A percentile compares a stretch with the other conserved stretches of the same genome.
These are phyloP conservation scores for Prionace glauca DNA, from an alignment of 2,797 vertebrate genomes.

Conservation along the genomic window DNA sequence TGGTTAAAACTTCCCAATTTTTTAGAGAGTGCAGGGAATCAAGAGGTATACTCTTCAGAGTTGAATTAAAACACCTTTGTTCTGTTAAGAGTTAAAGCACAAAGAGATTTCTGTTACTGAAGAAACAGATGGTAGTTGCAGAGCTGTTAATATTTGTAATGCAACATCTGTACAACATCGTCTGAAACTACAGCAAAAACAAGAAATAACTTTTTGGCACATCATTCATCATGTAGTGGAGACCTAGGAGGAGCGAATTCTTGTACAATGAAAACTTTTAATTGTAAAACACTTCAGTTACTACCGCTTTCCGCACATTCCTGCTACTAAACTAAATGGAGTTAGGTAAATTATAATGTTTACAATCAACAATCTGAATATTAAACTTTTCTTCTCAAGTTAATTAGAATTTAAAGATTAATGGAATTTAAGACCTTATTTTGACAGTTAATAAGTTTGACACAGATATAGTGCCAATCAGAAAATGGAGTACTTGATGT, in stretches of 20 bases:
- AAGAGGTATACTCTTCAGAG: no score
- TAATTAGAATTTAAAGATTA: neutral
- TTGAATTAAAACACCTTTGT: neutral
- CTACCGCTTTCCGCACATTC: no score
- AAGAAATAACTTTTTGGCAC: neutral
- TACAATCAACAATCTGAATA: neutral
- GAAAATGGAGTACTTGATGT: constrained; percentile 1
- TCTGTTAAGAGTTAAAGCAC: neutral
- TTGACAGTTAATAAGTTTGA: neutral
- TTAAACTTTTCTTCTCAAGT: neutral
- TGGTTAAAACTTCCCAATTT: neutral
- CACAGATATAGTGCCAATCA: neutral
- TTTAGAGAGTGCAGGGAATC: neutral
- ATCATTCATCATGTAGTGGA: neutral
- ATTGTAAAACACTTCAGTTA: neutral
- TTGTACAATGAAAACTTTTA: neutral
- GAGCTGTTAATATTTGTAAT: constrained; percentile 12
- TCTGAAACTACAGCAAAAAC: neutral
- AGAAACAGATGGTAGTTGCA: constrained; percentile 18
- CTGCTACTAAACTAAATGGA: neutral
- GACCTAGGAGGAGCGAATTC: neutral
- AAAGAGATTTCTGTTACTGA: neutral
- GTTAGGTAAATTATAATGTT: neutral
- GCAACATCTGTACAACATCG: constrained; percentile 25
- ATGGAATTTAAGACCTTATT: neutral